Percentiles rank a stretch among this genome's conserved stretches.
Evolutionary conservation across 2,888 invertebrate species (phyloP).

Genomic region (Colostygia pectinataria): DNA sequence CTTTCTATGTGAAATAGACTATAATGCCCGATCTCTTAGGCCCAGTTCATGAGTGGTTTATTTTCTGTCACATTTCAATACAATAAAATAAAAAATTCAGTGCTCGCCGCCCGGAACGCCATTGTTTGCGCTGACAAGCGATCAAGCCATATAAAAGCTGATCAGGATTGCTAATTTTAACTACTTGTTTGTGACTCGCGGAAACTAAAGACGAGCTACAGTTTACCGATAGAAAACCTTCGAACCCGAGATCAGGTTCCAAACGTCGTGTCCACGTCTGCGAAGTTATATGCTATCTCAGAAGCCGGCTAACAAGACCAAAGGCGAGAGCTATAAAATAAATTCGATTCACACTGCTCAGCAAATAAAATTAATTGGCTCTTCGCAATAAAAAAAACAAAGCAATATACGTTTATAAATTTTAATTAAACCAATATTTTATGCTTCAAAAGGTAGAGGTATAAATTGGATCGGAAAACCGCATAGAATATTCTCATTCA

Average conservation of each 20-base stretch:
- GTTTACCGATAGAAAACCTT: constrained; percentile 14
- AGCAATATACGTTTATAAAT: constrained; percentile 1
- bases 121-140: too few relatives aligned
- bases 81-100: too few relatives aligned
- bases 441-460: not conserved
- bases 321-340: constrained; percentile 28
- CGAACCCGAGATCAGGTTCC: constrained; percentile 27
- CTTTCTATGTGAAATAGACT: too few relatives aligned
- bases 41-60: too few relatives aligned
- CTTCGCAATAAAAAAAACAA: not conserved
- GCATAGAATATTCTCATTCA: constrained; percentile 13
- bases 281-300: constrained; percentile 19
- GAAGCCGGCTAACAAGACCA: constrained; percentile 31
- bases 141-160: too few relatives aligned
- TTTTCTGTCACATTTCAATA: too few relatives aligned
- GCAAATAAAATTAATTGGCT: constrained; percentile 23
- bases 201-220: constrained; percentile 9
- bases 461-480: constrained; percentile 13
- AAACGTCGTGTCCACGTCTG: constrained; percentile 23
- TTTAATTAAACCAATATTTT: constrained; percentile 12
- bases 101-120: too few relatives aligned
- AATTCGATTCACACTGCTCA: constrained; percentile 20
- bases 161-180: too few relatives aligned
- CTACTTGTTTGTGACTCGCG: constrained; percentile 19
- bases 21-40: too few relatives aligned